Base-by-base conservation (phyloP, 2,888 invertebrate genomes). In the Margaritifera margaritifera region DNA sequence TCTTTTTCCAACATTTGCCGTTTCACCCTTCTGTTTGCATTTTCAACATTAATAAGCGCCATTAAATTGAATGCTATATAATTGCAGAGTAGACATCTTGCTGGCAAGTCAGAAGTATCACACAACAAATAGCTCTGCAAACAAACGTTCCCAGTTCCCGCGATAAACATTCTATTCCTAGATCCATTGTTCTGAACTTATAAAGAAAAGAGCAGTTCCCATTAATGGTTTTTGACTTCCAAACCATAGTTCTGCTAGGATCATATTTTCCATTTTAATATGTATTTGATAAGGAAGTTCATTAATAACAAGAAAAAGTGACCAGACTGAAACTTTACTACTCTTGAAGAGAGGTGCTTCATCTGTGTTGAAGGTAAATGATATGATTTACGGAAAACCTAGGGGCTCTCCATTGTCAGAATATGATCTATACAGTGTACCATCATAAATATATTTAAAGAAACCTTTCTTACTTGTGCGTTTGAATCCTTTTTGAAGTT, bases 21-120 rank as follows among this genome's bases (percentile, higher is more conserved):
- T 62, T 63, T 64, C 61, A 19, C 74, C 72, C 25, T 18, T 62
- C 42, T 72, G 72, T 19, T 62, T 1, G 63, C 75, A 75, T 66
- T 75, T 75, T 71, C 75, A 75, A 61, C 75, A 69, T 18, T 50
- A 50, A 62, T 53, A 70, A 20, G 56, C 2, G 27, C 75, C 72
- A 65, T 75, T 75, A 62, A 62, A 72, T 51, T 75, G 74, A 22
- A 67, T 63, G 20, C 50, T 18, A 25, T 75, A 69, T 42, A 71
- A 75, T 4, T 72, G 22, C 22, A 27, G 27, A 27, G 27, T 5
- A 75, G 20, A 59, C 70, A 59, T n/a, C 68, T 57, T 42, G 73
- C 73, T 53, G 71, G 74, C 15, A 74, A 62, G 58, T 74, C 71
- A 54, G 69, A 62, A 31, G 74, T 74, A n/a, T 58, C 71, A 66